Base-by-base conservation (phyloP, 2,888 invertebrate species). In the Caenorhabditis sp. region DNA sequence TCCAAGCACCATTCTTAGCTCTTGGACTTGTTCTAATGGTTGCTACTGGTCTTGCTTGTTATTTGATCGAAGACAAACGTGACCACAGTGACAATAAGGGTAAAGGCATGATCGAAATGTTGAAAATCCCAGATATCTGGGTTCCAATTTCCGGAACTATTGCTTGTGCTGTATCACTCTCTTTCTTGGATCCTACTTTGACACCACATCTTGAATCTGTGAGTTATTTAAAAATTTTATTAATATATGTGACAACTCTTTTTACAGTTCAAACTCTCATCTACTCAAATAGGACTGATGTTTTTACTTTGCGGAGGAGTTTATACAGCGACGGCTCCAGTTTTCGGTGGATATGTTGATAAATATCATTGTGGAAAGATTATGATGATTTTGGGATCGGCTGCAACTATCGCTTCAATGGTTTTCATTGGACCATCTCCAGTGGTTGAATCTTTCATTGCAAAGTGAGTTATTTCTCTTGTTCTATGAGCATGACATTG, bases 151-250 rank as follows among this genome's bases (percentile, higher is more conserved):
- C 79, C 31, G 83, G 86, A 1, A 83, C 87, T 1, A 68, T 80
- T 7, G 80, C 88, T 3, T 87, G 88, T 12, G 88, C 89, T 12
- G 80, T 88, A 14, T 83, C 85, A 0, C 74, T 87, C 1, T 88
- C 88, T 1, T 95, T 94, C 88, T 90, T 95, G 25, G 93, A 94
- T 87, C 94, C 95, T 0, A 95, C 95, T 0, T 90, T 95, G 25
- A 94, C 95, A 82, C 93, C 93, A 0, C 95, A 95, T 90, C 90
- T 95, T n/a, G 62, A 68, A 58, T 80, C 85, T 67, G 84, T 85
- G 58, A 61, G 36, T 10, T 1, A 12, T 21, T 4, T 21, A 25
- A 7, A 26, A n/a, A n/a, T n/a, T 36, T 31, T 50, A 8, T 50
- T 26, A 14, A 3, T 23, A 10, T 5, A 38, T 12, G 4, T 5